These are phyloP conservation scores for Sebastes steindachneri DNA, from an alignment of 2,797 vertebrate species.

Conservation along the genomic window DNA sequence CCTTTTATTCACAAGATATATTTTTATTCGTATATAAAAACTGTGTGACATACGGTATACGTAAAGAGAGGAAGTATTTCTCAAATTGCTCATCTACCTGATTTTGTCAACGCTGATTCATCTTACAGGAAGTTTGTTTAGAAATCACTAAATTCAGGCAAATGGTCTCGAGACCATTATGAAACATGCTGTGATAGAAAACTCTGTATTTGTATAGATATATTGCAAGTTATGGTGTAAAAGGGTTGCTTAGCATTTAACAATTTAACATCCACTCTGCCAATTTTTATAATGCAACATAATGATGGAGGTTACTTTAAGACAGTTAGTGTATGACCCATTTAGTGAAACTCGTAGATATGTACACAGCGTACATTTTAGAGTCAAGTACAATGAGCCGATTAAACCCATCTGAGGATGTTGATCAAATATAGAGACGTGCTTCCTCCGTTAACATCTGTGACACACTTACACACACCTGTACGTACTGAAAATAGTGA, in stretches of 20 bases:
- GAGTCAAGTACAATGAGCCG: neutral
- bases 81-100: neutral
- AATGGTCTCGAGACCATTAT: neutral
- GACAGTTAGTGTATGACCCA: slow-evolving; percentile 8
- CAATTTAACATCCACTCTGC: neutral
- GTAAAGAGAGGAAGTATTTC: neutral
- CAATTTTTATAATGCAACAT: neutral
- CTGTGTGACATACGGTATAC: neutral
- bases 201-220: neutral
- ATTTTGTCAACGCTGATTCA: neutral
- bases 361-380: neutral
- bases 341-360: neutral
- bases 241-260: neutral
- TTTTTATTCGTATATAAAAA: neutral
- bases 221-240: neutral
- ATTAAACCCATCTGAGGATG: slow-evolving; percentile 11
- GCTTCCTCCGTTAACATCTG: slow-evolving; percentile 64
- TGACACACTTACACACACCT: slow-evolving; percentile 74
- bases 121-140: neutral
- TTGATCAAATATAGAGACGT: slow-evolving; percentile 37
- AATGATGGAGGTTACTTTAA: neutral
- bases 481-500: slow-evolving; percentile 33
- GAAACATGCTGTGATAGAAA: neutral
- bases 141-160: neutral
- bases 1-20: neutral